A percentile compares a stretch with the other conserved stretches of the same genome.
These are phyloP conservation scores for Latrodectus geometricus DNA, from an alignment of 1,140 invertebrate genomes.

Conservation along the genomic window DNA sequence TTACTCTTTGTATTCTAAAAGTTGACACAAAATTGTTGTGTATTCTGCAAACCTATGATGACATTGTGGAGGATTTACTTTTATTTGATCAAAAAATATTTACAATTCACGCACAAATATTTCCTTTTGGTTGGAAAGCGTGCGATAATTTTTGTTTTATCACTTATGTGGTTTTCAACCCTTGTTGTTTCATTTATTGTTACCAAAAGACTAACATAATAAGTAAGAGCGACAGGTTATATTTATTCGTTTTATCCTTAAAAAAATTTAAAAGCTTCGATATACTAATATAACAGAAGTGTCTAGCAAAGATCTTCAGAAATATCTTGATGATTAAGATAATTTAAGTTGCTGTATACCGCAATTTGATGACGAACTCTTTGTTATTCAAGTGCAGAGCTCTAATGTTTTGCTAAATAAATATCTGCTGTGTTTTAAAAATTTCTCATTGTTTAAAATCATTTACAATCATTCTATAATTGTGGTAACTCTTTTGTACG, in stretches of 20 bases:
- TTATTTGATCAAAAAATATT: conserved; percentile 34
- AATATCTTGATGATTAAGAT: not conserved
- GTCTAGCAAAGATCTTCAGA: not conserved
- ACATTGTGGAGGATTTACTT: not conserved
- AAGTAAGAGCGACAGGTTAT: not conserved
- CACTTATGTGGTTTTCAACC: not conserved
- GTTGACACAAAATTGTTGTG: conserved; percentile 12
- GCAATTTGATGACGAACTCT: too few species aligned
- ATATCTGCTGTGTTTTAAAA: too few species aligned
- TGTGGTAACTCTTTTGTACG: too few species aligned
- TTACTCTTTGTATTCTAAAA: not conserved
- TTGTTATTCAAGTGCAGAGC: too few species aligned
- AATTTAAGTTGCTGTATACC: not conserved
- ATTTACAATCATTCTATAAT: too few species aligned
- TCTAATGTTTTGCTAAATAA: too few species aligned
- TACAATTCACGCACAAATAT: conserved; percentile 18
- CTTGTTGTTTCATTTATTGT: conserved; percentile 2
- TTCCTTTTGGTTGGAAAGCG: not conserved
- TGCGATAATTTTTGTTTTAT: conserved; percentile 33
- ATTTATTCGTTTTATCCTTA: not conserved
- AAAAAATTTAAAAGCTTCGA: not conserved
- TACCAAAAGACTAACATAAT: not conserved
- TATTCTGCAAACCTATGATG: not conserved
- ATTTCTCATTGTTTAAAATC: too few species aligned
- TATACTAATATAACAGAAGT: not conserved